Base-by-base conservation (phyloP, 2,888 invertebrate genomes). In the Eumacrocentrus americanus region DNA sequence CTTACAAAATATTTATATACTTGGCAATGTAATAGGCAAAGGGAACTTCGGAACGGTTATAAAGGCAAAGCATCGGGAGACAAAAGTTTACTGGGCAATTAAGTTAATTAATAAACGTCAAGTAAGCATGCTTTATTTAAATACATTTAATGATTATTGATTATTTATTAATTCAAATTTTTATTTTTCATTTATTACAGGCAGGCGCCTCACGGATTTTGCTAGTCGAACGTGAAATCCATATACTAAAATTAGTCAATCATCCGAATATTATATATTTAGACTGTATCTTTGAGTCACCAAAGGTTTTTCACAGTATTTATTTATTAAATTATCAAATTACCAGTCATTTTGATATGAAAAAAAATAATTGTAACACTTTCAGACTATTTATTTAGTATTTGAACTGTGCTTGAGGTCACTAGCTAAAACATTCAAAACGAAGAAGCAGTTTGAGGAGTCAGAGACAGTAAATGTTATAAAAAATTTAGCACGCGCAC, bases 191-290 rank as follows among this genome's bases (percentile, higher is more conserved):
- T n/a, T 58, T 52, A 42, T 38, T 46, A 23, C 47, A 70, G 70
- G 67, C 67, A 12, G 67, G 67, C 9, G 63, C 67, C 9, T 64
- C 66, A 12, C 65, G 67, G 66, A 72, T 84, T 56, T 78, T 80
- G 61, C 71, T 81, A 40, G 69, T 85, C 46, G 80, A 84, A 61
- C 72, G 83, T 60, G 85, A 85, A 76, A 84, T 86, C 44, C 76
- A 80, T 60, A 85, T 86, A 61, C 74, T 86, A 65, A 85, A 84
- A 72, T 72, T 81, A 65, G 84, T 86, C 9, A 73, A 81, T 38
- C 86, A 86, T 74, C 83, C 83, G 9, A 83, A 86, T 70, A 85
- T 86, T 82, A 84, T 86, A 61, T 75, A 77, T 62, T 74, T 86
- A 44, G 81, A 84, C 63, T 83, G 82, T 73, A 82, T 86, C 3